Evolutionary conservation across 2,888 invertebrate genomes (phyloP).

Genomic region (Candidula unifasciata): DNA sequence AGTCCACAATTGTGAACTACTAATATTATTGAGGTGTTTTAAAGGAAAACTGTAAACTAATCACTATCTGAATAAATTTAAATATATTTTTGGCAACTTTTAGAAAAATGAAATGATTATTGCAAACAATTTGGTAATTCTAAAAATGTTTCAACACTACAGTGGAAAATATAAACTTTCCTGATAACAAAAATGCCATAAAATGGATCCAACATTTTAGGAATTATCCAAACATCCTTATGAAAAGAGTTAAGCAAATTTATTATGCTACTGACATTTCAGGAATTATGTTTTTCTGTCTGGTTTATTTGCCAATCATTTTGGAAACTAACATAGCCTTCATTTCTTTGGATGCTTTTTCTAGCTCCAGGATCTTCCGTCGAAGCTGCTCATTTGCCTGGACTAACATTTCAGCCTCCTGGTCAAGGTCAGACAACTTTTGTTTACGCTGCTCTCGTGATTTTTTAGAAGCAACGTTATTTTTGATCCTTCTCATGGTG

Average conservation of each 20-base stretch:
- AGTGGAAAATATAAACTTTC: too few relatives aligned
- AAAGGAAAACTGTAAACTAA: too few relatives aligned
- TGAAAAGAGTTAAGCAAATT: background rate
- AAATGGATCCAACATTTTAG: too few relatives aligned
- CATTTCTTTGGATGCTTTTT: constrained; percentile 72
- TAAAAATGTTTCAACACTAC: too few relatives aligned
- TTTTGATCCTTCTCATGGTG: constrained; percentile 71
- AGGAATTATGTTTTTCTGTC: background rate
- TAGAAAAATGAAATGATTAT: too few relatives aligned
- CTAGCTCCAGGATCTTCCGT: constrained; percentile 69
- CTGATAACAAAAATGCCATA: too few relatives aligned
- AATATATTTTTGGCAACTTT: too few relatives aligned
- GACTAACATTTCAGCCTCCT: constrained; percentile 67
- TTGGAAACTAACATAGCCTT: constrained; percentile 71
- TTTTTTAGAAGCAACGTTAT: constrained; percentile 74
- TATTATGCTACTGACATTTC: background rate
- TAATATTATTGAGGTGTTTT: too few relatives aligned
- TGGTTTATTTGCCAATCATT: constrained; percentile 62
- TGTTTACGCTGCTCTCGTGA: constrained; percentile 73
- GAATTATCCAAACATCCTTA: background rate
- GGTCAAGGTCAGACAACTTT: constrained; percentile 72
- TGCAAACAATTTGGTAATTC: too few relatives aligned
- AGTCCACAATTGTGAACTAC: too few relatives aligned
- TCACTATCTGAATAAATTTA: too few relatives aligned
- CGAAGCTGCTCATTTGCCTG: constrained; percentile 66